phyloP scores from a whole-genome alignment of 2,113 vertebrate species.

The Larimichthys polyactis region DNA sequence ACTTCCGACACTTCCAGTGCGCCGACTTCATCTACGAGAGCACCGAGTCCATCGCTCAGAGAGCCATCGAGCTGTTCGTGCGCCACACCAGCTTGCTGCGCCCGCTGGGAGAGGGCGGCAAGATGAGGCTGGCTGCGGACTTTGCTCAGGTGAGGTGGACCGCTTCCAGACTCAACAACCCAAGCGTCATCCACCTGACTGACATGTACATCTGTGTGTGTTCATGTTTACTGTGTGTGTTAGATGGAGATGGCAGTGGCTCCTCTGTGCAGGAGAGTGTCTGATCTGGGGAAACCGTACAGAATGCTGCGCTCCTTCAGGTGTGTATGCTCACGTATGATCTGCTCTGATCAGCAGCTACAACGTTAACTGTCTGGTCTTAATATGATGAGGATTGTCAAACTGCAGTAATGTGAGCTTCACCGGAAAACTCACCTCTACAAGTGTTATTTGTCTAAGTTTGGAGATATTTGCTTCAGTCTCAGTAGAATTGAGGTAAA shows the following conservation, averaged over 20 bases:
- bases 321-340: slow-evolving; percentile 74
- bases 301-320: slow-evolving; percentile 95
- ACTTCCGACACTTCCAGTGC: slow-evolving; percentile 95
- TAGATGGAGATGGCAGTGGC: slow-evolving; percentile 98
- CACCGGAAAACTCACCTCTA: too few species aligned
- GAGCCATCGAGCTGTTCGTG: slow-evolving; percentile 92
- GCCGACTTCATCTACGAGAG: slow-evolving; percentile 94
- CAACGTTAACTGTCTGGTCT: too few species aligned
- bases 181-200: not conserved
- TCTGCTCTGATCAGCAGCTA: too few species aligned
- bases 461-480: too few species aligned
- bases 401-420: too few species aligned
- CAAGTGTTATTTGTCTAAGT: too few species aligned
- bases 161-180: not conserved
- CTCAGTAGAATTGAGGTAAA: too few species aligned
- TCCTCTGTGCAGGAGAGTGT: slow-evolving; percentile 94
- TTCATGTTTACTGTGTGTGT: slow-evolving; percentile 32
- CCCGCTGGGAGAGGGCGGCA: slow-evolving; percentile 94
- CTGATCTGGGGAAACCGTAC: slow-evolving; percentile 95
- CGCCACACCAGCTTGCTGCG: slow-evolving; percentile 92
- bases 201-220: not conserved
- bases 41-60: slow-evolving; percentile 91
- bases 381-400: too few species aligned
- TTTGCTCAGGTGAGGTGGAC: slow-evolving; percentile 91
- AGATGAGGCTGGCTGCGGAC: slow-evolving; percentile 95